These are phyloP conservation scores for Phoebastria nigripes DNA, from an alignment of 2,797 vertebrate genomes.

Conservation along the genomic window DNA sequence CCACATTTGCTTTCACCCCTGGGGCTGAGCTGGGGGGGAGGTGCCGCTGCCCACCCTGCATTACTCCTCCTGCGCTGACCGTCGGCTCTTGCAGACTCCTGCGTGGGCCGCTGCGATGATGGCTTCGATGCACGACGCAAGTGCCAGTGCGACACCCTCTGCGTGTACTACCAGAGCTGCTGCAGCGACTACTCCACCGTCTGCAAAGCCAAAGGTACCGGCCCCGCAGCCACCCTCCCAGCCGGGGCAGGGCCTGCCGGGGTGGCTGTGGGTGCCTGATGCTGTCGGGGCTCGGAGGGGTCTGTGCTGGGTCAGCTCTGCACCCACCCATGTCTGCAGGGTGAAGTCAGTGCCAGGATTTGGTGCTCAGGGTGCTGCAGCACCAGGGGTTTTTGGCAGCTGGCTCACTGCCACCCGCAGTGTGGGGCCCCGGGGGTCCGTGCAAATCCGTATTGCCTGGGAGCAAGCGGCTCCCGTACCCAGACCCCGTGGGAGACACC, in stretches of 20 bases:
- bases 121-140: constrained; percentile 77
- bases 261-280: not conserved
- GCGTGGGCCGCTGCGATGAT: constrained; percentile 81
- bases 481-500: not conserved
- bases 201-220: constrained; percentile 83
- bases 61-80: not conserved
- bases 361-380: not conserved
- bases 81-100: constrained; percentile 81
- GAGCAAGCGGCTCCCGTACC: not conserved
- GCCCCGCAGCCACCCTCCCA: fast-evolving
- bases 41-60: fast-evolving
- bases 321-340: fast-evolving
- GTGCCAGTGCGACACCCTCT: constrained; percentile 93
- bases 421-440: fast-evolving
- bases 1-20: fast-evolving
- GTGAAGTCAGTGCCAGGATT: not conserved
- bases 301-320: not conserved
- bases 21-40: not conserved
- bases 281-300: fast-evolving
- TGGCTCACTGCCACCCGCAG: fast-evolving
- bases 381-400: fast-evolving
- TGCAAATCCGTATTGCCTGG: not conserved
- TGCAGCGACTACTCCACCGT: constrained; percentile 80
- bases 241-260: fast-evolving
- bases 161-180: constrained; percentile 92